A percentile compares a stretch with the other conserved stretches of the same genome.
These are phyloP conservation scores for Stenurella melanura DNA, from an alignment of 2,888 invertebrate genomes.

Conservation along the genomic window DNA sequence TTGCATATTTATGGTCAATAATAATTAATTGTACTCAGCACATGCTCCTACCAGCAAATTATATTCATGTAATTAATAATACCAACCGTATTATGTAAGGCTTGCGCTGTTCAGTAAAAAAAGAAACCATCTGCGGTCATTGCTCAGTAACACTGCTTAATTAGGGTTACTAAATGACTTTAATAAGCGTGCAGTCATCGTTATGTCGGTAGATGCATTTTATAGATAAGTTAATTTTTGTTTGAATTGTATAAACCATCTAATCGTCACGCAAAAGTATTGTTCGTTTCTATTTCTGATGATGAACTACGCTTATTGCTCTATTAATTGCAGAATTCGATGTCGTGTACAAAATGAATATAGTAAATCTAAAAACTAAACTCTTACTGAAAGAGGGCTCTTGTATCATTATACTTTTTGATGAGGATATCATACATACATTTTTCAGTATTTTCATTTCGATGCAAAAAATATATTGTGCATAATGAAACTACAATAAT, in stretches of 20 bases:
- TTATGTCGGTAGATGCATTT: conserved; percentile 31
- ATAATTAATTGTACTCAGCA: not conserved
- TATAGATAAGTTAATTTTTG: conserved; percentile 15
- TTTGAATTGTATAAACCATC: conserved; percentile 15
- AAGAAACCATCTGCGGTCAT: conserved; percentile 43
- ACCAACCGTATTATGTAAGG: not conserved
- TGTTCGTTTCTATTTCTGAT: not conserved
- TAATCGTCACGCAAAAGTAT: conserved; percentile 16
- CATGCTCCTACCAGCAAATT: not conserved
- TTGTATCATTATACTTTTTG: not conserved
- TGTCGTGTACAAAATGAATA: not conserved
- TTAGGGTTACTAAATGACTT: conserved; percentile 50
- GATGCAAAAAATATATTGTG: too few species aligned
- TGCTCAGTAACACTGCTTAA: conserved; percentile 42
- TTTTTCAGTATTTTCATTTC: too few species aligned
- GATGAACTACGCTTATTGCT: not conserved
- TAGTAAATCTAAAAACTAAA: not conserved
- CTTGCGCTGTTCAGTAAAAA: not conserved
- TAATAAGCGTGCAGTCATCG: conserved; percentile 47
- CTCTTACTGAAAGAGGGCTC: not conserved
- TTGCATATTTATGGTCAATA: not conserved
- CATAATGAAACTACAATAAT: too few species aligned
- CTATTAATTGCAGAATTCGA: not conserved
- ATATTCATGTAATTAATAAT: conserved; percentile 4
- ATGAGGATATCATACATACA: not conserved